phyloP scores from a whole-genome alignment of 1,140 invertebrate species.

The Papilio helenus region DNA sequence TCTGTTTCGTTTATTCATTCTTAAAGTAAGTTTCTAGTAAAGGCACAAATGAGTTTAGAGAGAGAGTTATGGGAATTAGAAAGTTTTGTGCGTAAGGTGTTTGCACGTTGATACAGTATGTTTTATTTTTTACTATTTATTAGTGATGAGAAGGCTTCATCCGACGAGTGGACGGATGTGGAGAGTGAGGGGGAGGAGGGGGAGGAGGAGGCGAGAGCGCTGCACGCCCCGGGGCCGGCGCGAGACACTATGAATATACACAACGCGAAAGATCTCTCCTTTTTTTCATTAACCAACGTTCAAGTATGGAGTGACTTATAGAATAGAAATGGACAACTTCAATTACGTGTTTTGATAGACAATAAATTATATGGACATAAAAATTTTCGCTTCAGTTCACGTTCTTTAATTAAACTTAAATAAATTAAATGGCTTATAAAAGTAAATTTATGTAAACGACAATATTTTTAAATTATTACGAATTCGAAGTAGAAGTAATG shows the following conservation, averaged over 20 bases:
- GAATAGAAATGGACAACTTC: neutral
- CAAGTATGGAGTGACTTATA: slow-evolving; percentile 32
- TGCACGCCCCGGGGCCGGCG: slow-evolving; percentile 43
- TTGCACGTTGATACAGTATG: too few species aligned
- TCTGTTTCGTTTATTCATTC: too few species aligned
- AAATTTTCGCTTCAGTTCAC: neutral
- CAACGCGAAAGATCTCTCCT: neutral
- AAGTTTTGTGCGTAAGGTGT: too few species aligned
- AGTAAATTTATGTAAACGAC: too few species aligned
- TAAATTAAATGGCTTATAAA: too few species aligned
- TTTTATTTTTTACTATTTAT: neutral
- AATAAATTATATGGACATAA: neutral
- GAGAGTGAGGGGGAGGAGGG: slow-evolving; percentile 55
- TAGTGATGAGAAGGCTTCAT: slow-evolving; percentile 73
- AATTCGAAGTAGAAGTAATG: too few species aligned
- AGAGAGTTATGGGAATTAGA: neutral
- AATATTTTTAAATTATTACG: too few species aligned
- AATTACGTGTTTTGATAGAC: slow-evolving; percentile 14
- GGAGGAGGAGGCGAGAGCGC: slow-evolving; percentile 46
- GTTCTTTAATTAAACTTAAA: neutral
- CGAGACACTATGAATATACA: slow-evolving; percentile 34
- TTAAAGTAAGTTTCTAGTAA: too few species aligned
- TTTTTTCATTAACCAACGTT: neutral
- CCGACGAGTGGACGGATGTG: slow-evolving; percentile 71
- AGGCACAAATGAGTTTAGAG: too few species aligned